These are phyloP conservation scores for Pampusana beccarii DNA, from an alignment of 2,113 vertebrate species.

Conservation along the genomic window DNA sequence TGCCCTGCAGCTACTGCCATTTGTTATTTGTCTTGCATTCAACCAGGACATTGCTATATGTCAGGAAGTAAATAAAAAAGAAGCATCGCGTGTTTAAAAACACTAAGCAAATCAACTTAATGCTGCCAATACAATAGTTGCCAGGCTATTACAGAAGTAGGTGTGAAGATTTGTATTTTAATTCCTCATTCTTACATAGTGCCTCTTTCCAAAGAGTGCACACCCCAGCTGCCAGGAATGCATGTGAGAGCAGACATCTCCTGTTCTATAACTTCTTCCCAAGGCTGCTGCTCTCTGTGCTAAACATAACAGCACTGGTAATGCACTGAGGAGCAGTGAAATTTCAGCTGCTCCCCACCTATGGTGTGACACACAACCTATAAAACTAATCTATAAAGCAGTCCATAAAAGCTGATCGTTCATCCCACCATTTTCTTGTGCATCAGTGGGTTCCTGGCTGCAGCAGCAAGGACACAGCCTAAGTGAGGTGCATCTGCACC, in stretches of 20 bases:
- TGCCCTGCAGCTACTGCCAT: slow-evolving; percentile 57
- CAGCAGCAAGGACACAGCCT: accelerated
- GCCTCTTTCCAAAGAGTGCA: background rate
- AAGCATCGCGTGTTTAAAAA: background rate
- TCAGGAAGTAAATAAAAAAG: slow-evolving; percentile 30
- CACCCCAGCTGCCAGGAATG: background rate
- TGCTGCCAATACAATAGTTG: background rate
- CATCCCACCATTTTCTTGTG: background rate
- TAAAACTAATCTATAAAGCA: slow-evolving; percentile 52
- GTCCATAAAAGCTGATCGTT: slow-evolving; percentile 27
- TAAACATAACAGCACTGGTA: slow-evolving; percentile 18
- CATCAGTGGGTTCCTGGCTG: background rate
- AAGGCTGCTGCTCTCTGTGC: background rate
- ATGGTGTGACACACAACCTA: background rate
- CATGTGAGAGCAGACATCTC: background rate
- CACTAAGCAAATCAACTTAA: background rate
- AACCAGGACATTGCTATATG: background rate
- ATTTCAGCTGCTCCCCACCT: slow-evolving; percentile 34
- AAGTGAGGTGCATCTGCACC: background rate
- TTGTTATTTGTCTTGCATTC: slow-evolving; percentile 30
- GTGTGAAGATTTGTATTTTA: background rate
- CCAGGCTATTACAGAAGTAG: background rate
- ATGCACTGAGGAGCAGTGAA: slow-evolving; percentile 28
- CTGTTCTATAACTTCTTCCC: background rate
- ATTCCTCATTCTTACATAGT: background rate